phyloP scores from a whole-genome alignment of 2,888 invertebrate species.

The Colletes collaris region DNA sequence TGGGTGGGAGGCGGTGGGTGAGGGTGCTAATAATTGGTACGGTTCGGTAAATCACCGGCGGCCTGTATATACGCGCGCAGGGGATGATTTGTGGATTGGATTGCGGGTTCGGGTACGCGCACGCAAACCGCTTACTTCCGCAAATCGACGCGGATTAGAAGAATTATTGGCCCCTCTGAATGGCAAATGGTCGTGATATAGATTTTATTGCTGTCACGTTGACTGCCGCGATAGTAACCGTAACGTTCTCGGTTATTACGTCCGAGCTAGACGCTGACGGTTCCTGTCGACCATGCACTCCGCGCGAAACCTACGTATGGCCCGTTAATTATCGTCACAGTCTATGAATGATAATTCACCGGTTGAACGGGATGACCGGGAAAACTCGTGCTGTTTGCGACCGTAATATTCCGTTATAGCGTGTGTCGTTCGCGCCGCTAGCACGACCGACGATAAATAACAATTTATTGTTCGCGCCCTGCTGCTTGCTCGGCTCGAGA shows the following conservation, averaged over 20 bases:
- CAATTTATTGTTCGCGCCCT: conserved; percentile 43
- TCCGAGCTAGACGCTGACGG: conserved; percentile 29
- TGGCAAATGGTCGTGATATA: conserved; percentile 64
- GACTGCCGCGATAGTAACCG: conserved; percentile 31
- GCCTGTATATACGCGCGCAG: conserved; percentile 6
- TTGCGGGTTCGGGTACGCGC: conserved; percentile 39
- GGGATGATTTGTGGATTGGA: conserved; percentile 66
- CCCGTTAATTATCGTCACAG: conserved; percentile 54
- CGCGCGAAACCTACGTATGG: conserved; percentile 8
- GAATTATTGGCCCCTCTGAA: conserved; percentile 65
- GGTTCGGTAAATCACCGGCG: conserved; percentile 60
- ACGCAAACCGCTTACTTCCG: conserved; percentile 70
- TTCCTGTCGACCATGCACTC: not conserved
- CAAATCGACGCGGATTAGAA: conserved; percentile 62
- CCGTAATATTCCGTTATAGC: conserved; percentile 41
- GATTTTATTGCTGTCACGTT: conserved; percentile 64
- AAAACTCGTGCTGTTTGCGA: conserved; percentile 28
- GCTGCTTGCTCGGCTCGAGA: not conserved
- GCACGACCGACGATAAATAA: conserved; percentile 48
- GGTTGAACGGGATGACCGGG: conserved; percentile 36
- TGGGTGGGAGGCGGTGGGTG: not conserved
- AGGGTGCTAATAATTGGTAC: conserved; percentile 60
- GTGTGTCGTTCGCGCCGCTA: too few relatives aligned
- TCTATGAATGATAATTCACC: conserved; percentile 58
- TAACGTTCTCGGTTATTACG: conserved; percentile 53